A percentile compares a stretch with the other conserved stretches of the same genome.
These are phyloP conservation scores for Laterallus jamaicensis DNA, from an alignment of 2,113 vertebrate species.

Conservation along the genomic window DNA sequence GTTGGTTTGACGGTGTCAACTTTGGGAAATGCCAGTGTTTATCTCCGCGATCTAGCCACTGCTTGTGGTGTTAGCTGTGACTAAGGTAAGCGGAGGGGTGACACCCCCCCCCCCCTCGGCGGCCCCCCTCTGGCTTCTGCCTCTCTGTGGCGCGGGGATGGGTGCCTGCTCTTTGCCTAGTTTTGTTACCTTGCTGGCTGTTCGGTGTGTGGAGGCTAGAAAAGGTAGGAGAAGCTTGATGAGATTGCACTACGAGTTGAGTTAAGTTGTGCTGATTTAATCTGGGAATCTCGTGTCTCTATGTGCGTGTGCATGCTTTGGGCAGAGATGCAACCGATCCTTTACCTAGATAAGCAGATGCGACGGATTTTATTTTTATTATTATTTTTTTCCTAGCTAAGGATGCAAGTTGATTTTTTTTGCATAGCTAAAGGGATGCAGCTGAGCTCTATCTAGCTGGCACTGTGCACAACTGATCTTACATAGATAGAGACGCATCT, in stretches of 20 bases:
- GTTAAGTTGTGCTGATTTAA: constrained; percentile 73
- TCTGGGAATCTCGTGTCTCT: constrained; percentile 52
- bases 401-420: constrained; percentile 35
- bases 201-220: constrained; percentile 14
- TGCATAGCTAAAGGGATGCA: constrained; percentile 55
- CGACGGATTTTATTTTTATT: not conserved
- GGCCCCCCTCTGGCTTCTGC: not conserved
- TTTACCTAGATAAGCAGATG: constrained; percentile 37
- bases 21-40: constrained; percentile 97
- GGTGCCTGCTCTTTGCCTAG: constrained; percentile 70
- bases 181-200: constrained; percentile 71
- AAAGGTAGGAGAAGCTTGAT: constrained; percentile 52
- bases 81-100: constrained; percentile 88
- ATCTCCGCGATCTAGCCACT: constrained; percentile 92
- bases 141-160: constrained; percentile 25
- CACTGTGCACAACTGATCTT: constrained; percentile 25
- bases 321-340: constrained; percentile 6
- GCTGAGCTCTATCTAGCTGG: constrained; percentile 14
- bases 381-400: not conserved
- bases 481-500: constrained; percentile 38
- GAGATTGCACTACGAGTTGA: constrained; percentile 71
- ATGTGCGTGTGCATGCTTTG: constrained; percentile 49
- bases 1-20: constrained; percentile 88
- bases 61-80: constrained; percentile 89
- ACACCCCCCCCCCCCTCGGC: not conserved